phyloP scores from a whole-genome alignment of 2,113 vertebrate species.

The Elachura formosa region DNA sequence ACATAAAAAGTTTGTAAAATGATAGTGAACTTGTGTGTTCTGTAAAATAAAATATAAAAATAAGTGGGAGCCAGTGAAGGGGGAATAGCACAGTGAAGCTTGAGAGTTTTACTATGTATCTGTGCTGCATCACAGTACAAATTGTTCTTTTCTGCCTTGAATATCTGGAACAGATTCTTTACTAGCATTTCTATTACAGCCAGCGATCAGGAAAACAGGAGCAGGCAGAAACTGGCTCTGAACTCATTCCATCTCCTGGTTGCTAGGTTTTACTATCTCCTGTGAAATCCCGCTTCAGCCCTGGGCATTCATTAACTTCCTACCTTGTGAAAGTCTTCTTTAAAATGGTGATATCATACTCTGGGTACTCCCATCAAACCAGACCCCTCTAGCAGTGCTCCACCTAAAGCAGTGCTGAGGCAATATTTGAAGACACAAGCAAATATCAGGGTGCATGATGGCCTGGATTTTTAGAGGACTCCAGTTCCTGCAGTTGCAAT shows the following conservation, averaged over 20 bases:
- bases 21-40: neutral
- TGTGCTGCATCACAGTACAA: neutral
- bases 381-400: neutral
- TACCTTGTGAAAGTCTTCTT: neutral
- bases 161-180: neutral
- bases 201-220: neutral
- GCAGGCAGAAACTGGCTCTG: neutral
- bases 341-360: neutral
- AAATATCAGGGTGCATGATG: fast-evolving
- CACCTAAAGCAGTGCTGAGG: neutral
- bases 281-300: neutral
- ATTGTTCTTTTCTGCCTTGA: neutral
- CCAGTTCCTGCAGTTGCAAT: neutral
- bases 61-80: neutral
- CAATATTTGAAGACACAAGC: neutral
- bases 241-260: neutral
- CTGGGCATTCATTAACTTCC: neutral
- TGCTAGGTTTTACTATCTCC: neutral
- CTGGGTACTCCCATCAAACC: neutral
- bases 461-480: neutral
- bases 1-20: neutral
- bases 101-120: neutral
- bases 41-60: neutral
- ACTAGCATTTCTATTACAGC: neutral
- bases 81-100: neutral